Percentiles rank a stretch among this genome's conserved stretches.
Evolutionary conservation across 2,888 invertebrate genomes (phyloP).

Genomic region (Physocephala rufipes): DNA sequence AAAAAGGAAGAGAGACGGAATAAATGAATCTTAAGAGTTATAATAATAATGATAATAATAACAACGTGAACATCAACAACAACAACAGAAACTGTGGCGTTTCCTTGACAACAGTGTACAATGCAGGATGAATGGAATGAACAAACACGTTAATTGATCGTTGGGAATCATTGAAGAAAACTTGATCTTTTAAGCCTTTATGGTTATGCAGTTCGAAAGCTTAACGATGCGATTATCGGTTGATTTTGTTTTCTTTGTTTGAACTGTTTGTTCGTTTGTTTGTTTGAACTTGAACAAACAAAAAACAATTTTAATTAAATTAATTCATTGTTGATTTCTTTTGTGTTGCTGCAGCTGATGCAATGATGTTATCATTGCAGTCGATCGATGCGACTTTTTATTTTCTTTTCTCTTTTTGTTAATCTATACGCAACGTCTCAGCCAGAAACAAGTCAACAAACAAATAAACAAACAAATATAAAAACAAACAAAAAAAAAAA

Average conservation of each 20-base stretch:
- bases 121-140: not conserved
- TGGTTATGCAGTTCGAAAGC: conserved; percentile 18
- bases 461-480: too few relatives aligned
- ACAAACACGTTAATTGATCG: conserved; percentile 26
- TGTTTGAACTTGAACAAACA: too few relatives aligned
- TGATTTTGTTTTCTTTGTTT: not conserved
- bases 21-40: too few relatives aligned
- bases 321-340: too few relatives aligned
- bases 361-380: not conserved
- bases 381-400: conserved; percentile 26
- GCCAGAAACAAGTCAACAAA: too few relatives aligned
- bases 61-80: too few relatives aligned
- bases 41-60: too few relatives aligned
- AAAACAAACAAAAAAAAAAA: too few relatives aligned
- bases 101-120: too few relatives aligned
- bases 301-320: too few relatives aligned
- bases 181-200: not conserved
- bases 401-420: not conserved
- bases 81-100: too few relatives aligned
- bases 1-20: too few relatives aligned
- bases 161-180: conserved; percentile 14
- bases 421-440: not conserved
- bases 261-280: not conserved
- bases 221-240: not conserved
- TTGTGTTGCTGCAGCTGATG: not conserved